A percentile compares a stretch with the other conserved stretches of the same genome.
Conservation (phyloP, 2,797 vertebrate species). For the Spinus olivaceus region DNA sequence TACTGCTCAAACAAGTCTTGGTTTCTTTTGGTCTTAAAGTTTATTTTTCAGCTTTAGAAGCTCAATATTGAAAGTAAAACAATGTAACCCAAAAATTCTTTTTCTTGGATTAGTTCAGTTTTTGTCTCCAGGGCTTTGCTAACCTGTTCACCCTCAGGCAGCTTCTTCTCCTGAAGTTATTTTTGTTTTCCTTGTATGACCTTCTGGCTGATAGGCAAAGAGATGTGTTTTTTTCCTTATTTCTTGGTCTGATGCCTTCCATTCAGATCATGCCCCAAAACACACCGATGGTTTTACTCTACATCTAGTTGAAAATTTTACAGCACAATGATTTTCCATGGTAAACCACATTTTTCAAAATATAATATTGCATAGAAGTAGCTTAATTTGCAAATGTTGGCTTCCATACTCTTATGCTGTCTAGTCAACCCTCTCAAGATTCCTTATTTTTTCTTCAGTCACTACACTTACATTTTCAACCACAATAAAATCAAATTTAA, state of each 20-base stretch:
- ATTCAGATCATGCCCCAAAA: not conserved
- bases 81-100: not conserved
- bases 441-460: not conserved
- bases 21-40: not conserved
- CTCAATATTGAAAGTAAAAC: not conserved
- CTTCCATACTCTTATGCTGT: not conserved
- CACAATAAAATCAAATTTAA: not conserved
- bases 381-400: not conserved
- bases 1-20: not conserved
- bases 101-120: not conserved
- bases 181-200: not conserved
- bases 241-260: not conserved
- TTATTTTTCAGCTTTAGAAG: not conserved
- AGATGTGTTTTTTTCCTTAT: not conserved
- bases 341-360: not conserved
- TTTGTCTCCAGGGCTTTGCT: conserved; percentile 7
- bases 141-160: conserved; percentile 5
- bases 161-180: not conserved
- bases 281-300: not conserved
- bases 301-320: not conserved
- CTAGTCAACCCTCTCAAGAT: not conserved
- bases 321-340: not conserved
- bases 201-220: not conserved
- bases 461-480: not conserved
- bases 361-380: not conserved